Base-by-base conservation (phyloP, 2,113 vertebrate species). In the Chelonoidis abingdonii region DNA sequence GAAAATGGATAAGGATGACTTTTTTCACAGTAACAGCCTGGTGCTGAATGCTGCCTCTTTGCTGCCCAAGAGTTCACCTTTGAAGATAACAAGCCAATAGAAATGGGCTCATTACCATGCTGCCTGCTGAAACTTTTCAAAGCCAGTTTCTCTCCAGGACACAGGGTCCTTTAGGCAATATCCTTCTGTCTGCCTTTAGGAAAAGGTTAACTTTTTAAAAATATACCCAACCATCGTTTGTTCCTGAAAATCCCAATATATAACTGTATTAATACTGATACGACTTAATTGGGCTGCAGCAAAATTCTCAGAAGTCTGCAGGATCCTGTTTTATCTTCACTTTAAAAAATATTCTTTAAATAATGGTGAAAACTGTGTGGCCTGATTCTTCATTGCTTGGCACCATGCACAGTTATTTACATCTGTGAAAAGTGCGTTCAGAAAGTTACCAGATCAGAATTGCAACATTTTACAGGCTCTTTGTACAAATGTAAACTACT, bases 211-310 rank as follows among this genome's bases (percentile, higher is more conserved):
- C 41, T 87, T 86, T 93, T 76, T 69, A 84, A 93, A 80, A 89
- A 84, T 86, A 85, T 2, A 4, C 35, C 0, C 72, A 10, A 25
- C 80, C 35, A 84, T 81, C 80, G 3, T 83, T 76, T 49, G 93
- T 1, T 86, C 80, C 38, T 75, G 50, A 81, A 91, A 47, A 10
- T 93, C 22, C 7, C 49, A 50, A 17, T 10, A 4, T 56, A 0
- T 75, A 86, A n/a, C 89, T 72, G 3, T 83, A 91, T 29, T 50
- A 80, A 80, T 65, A 24, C 84, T 86, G 75, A 78, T 92, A 82
- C 41, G 76, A 92, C 50, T 95, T 96, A 88, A 91, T 93, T 88
- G 82, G 88, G 6, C 49, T 93, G 2, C 62, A 87, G 29, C 65
- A 62, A 88, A 38, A 84, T 85, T 94, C 83, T 84, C 91, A 49